phyloP scores from a whole-genome alignment of 2,113 vertebrate species.

The Mastomys natalensis region DNA sequence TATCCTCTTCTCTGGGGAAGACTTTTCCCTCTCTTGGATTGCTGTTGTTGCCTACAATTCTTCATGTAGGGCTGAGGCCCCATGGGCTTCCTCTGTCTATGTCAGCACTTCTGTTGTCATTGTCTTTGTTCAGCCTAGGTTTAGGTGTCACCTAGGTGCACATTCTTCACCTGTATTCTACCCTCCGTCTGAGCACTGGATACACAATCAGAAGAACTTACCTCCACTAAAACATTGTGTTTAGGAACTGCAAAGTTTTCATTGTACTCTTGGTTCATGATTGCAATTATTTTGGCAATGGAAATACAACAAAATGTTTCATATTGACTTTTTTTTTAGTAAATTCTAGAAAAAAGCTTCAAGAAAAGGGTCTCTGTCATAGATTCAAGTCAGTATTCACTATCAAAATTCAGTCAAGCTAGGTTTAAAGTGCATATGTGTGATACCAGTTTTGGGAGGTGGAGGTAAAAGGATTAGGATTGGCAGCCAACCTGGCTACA shows the following conservation, averaged over 20 bases:
- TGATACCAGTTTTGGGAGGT: background rate
- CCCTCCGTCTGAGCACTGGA: background rate
- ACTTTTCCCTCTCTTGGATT: background rate
- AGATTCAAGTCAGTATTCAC: background rate
- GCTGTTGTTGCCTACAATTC: background rate
- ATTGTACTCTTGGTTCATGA: background rate
- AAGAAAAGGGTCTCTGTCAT: background rate
- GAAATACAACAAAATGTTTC: background rate
- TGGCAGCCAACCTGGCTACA: background rate
- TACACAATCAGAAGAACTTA: background rate
- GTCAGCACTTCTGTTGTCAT: background rate
- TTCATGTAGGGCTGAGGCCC: background rate
- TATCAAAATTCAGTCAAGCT: background rate
- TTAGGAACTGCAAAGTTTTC: background rate
- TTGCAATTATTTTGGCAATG: background rate
- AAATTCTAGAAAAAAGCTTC: slow-evolving; percentile 15
- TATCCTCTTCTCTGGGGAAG: background rate
- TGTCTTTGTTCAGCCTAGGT: background rate
- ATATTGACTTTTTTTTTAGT: background rate
- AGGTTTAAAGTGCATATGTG: background rate
- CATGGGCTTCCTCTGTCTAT: background rate
- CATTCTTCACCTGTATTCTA: background rate
- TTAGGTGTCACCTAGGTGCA: background rate
- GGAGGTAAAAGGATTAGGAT: background rate
- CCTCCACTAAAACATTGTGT: background rate